Conservation (phyloP, 92 coral and sea anemone genomes). For the Montipora capitata region DNA sequence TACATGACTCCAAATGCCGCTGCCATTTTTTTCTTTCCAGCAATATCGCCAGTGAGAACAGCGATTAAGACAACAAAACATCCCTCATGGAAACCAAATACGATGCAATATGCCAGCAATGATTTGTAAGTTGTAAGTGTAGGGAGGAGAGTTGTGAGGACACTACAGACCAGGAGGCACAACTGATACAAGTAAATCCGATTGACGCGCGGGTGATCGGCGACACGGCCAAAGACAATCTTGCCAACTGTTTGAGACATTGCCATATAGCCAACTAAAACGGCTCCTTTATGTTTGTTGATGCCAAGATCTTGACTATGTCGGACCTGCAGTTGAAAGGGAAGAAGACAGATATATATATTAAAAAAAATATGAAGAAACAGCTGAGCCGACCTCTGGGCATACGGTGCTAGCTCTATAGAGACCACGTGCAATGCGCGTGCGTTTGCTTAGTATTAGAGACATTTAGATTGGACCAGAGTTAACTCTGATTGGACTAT, state of each 20-base stretch:
- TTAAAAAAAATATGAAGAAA: too few species aligned
- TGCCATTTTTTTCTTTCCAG: constrained; percentile 76
- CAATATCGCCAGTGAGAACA: constrained; percentile 85
- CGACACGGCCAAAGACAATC: constrained; percentile 82
- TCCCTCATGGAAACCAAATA: constrained; percentile 88
- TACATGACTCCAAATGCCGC: constrained; percentile 86
- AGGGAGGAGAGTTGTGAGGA: constrained; percentile 85
- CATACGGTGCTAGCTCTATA: too few species aligned
- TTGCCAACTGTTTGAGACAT: constrained; percentile 88
- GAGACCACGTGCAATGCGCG: too few species aligned
- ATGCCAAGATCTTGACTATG: constrained; percentile 90
- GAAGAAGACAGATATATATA: too few species aligned
- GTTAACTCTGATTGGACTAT: too few species aligned
- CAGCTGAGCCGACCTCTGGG: too few species aligned
- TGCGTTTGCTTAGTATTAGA: too few species aligned
- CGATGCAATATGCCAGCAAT: constrained; percentile 77
- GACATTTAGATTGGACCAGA: too few species aligned
- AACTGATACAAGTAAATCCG: constrained; percentile 82
- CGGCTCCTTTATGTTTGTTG: constrained; percentile 68
- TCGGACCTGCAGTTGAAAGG: constrained; percentile 69
- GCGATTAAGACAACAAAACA: constrained; percentile 85
- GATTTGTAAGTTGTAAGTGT: constrained; percentile 70
- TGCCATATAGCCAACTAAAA: constrained; percentile 87
- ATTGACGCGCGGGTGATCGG: constrained; percentile 88
- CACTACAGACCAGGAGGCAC: constrained; percentile 79